Evolutionary conservation across 1,140 invertebrate species (phyloP).

Genomic region (Macrosteles quadrilineatus): DNA sequence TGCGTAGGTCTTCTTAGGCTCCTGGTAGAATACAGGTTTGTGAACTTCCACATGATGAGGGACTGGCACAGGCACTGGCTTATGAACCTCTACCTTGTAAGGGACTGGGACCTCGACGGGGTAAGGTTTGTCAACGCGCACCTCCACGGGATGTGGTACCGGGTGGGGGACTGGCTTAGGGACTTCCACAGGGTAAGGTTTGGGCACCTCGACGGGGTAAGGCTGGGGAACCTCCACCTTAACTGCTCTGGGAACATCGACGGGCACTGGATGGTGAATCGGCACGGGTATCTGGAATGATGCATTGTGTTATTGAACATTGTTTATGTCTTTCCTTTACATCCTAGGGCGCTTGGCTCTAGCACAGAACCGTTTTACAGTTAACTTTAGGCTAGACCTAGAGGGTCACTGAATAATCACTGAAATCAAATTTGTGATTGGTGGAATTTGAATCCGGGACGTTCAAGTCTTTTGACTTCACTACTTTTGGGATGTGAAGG

Average conservation of each 20-base stretch:
- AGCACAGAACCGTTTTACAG: too few relatives aligned
- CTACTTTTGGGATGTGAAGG: too few relatives aligned
- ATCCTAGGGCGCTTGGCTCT: too few relatives aligned
- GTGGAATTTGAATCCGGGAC: too few relatives aligned
- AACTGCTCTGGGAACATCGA: conserved; percentile 10
- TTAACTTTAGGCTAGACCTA: too few relatives aligned
- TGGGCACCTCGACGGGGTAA: conserved; percentile 4
- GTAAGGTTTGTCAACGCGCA: background rate
- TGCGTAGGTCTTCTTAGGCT: background rate
- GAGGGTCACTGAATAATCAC: too few relatives aligned
- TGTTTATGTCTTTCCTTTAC: too few relatives aligned
- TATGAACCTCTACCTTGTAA: conserved; percentile 7
- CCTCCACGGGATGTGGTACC: background rate
- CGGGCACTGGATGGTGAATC: background rate
- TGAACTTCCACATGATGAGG: background rate
- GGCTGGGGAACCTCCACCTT: conserved; percentile 13
- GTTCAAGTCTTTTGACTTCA: too few relatives aligned
- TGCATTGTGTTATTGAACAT: too few relatives aligned
- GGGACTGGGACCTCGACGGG: conserved; percentile 2
- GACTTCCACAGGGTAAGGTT: conserved; percentile 10
- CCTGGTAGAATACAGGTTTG: background rate
- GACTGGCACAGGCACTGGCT: conserved; percentile 6
- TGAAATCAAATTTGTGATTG: too few relatives aligned
- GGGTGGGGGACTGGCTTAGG: background rate
- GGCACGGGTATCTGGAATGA: background rate